These are phyloP conservation scores for Neoitamus cyanurus DNA, from an alignment of 2,888 invertebrate species.

Conservation along the genomic window DNA sequence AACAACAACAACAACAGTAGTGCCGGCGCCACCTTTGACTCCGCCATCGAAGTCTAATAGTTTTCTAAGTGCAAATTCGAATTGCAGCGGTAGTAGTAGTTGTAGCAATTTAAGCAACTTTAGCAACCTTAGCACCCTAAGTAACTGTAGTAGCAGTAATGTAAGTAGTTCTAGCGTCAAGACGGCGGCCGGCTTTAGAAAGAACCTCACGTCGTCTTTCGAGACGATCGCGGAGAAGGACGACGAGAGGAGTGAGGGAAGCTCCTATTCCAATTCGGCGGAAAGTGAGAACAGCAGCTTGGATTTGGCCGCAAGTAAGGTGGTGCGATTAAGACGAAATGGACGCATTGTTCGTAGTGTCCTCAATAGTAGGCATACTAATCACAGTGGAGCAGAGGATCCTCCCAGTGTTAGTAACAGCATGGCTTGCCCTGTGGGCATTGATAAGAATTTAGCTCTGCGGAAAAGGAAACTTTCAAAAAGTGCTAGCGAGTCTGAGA, in stretches of 20 bases:
- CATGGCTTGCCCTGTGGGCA: background rate
- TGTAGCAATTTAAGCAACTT: conserved; percentile 55
- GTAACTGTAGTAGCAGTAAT: conserved; percentile 56
- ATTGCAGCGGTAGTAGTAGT: conserved; percentile 55
- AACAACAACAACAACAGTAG: background rate
- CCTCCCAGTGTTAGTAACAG: background rate
- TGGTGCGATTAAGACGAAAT: background rate
- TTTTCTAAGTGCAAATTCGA: conserved; percentile 46
- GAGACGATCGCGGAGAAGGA: conserved; percentile 56
- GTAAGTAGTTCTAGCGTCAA: conserved; percentile 50
- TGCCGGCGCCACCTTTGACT: conserved; percentile 11
- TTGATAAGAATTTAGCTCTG: conserved; percentile 15
- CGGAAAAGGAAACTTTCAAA: conserved; percentile 53
- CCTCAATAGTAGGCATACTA: conserved; percentile 12
- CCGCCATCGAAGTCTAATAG: conserved; percentile 19
- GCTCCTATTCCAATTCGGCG: background rate
- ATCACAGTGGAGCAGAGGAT: background rate
- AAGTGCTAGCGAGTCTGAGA: conserved; percentile 56
- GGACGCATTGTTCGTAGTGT: background rate
- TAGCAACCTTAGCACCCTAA: conserved; percentile 58
- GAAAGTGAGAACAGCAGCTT: background rate
- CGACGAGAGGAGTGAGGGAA: conserved; percentile 9
- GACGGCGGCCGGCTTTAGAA: conserved; percentile 59
- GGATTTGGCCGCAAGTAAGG: background rate
- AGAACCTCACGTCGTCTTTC: conserved; percentile 63